phyloP scores from a whole-genome alignment of 2,888 invertebrate genomes.

The Odontomyia ornata region DNA sequence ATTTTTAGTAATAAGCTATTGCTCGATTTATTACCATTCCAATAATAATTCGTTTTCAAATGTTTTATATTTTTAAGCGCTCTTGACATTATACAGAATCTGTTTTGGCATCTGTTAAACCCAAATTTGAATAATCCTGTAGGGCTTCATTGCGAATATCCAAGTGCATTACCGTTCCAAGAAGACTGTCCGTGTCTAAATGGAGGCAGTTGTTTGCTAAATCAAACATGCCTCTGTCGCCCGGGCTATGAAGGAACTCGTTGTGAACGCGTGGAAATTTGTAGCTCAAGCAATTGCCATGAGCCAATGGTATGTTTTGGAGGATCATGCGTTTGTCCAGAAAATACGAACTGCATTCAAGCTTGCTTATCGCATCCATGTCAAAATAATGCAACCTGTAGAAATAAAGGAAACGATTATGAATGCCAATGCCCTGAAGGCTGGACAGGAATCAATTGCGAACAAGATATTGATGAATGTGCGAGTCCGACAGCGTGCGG shows the following conservation, averaged over 20 bases:
- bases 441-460: conserved; percentile 69
- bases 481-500: conserved; percentile 73
- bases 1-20: too few relatives aligned
- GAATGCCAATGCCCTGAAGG: conserved; percentile 70
- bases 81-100: not conserved
- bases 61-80: not conserved
- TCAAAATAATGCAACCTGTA: conserved; percentile 72
- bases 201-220: conserved; percentile 62
- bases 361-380: conserved; percentile 71
- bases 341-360: conserved; percentile 65
- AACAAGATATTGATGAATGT: conserved; percentile 77
- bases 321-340: conserved; percentile 62
- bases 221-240: conserved; percentile 62
- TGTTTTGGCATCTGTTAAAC: not conserved
- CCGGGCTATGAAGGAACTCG: conserved; percentile 60
- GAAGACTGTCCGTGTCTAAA: conserved; percentile 61
- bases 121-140: not conserved
- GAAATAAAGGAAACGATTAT: conserved; percentile 68
- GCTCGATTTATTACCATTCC: too few relatives aligned
- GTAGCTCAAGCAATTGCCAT: conserved; percentile 59
- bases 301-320: conserved; percentile 62
- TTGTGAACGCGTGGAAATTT: conserved; percentile 61
- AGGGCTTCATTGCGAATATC: conserved; percentile 63
- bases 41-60: not conserved
- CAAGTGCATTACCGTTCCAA: conserved; percentile 51